Conservation (phyloP, 2,113 vertebrate genomes). For the Camelus bactrianus region DNA sequence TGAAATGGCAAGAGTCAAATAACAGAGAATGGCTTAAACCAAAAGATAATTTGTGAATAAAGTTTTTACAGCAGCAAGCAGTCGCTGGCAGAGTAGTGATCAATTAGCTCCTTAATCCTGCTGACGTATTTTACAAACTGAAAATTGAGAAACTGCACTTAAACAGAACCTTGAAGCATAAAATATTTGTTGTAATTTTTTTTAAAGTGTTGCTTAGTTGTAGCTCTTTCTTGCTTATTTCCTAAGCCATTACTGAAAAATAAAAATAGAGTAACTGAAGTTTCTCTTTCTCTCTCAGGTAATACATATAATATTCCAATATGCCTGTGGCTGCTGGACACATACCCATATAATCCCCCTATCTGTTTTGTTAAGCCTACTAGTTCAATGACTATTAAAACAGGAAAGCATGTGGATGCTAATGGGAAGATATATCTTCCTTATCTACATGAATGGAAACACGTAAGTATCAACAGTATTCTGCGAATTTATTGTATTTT, state of each 20-base stretch:
- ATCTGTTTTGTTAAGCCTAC: conserved; percentile 99
- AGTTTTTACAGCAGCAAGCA: background rate
- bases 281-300: conserved; percentile 87
- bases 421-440: conserved; percentile 99
- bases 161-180: conserved; percentile 55
- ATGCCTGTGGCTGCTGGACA: conserved; percentile 98
- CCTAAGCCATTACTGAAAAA: conserved; percentile 8
- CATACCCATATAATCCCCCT: conserved; percentile 98
- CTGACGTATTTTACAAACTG: background rate
- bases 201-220: background rate
- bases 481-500: background rate
- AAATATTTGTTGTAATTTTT: background rate
- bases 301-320: conserved; percentile 98
- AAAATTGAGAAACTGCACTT: conserved; percentile 43
- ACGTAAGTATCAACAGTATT: conserved; percentile 89
- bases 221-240: conserved; percentile 6
- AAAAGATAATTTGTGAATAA: conserved; percentile 23
- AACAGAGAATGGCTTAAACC: background rate
- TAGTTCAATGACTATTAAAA: conserved; percentile 99
- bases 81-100: background rate
- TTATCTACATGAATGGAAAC: conserved; percentile 99
- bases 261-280: conserved; percentile 59
- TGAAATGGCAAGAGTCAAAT: conserved; percentile 6
- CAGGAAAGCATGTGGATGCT: conserved; percentile 98
- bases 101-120: conserved; percentile 8